Evolutionary conservation across 2,888 invertebrate species (phyloP).

Genomic region (Alloplasta piceator): DNA sequence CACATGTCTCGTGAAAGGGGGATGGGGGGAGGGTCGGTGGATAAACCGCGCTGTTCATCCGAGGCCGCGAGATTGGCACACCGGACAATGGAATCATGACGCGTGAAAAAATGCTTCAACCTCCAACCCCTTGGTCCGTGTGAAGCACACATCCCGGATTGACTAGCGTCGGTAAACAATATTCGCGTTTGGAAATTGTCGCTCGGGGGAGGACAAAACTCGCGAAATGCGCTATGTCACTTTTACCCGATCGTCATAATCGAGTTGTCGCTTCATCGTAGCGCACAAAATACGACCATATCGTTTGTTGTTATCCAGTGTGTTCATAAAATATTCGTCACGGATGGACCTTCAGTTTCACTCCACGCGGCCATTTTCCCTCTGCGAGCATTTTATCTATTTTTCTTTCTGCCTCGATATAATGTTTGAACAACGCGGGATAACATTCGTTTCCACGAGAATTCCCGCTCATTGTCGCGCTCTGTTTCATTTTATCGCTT

Average conservation of each 20-base stretch:
- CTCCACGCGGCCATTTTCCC: neutral
- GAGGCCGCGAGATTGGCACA: constrained; percentile 3
- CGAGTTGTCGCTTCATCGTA: constrained; percentile 60
- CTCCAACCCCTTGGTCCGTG: neutral
- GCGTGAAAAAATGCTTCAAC: constrained; percentile 44
- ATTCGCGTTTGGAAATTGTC: constrained; percentile 33
- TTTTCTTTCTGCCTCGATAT: neutral
- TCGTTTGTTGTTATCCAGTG: constrained; percentile 46
- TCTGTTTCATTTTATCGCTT: neutral
- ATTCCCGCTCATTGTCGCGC: neutral
- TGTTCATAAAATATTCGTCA: constrained; percentile 66
- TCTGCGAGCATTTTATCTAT: neutral
- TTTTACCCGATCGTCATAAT: constrained; percentile 51
- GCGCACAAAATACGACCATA: constrained; percentile 20
- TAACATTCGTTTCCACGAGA: too few relatives aligned
- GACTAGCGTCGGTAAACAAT: constrained; percentile 8
- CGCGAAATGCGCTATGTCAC: constrained; percentile 38
- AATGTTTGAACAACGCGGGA: too few relatives aligned
- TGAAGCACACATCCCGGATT: neutral
- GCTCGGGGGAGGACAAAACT: constrained; percentile 8
- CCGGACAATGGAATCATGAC: constrained; percentile 49
- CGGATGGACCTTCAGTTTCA: constrained; percentile 34
- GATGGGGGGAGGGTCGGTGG: neutral
- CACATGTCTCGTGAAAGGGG: neutral
- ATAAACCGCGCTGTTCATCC: constrained; percentile 8